Evolutionary conservation across 1,140 invertebrate genomes (phyloP).

Genomic region (Antheraea mylitta): DNA sequence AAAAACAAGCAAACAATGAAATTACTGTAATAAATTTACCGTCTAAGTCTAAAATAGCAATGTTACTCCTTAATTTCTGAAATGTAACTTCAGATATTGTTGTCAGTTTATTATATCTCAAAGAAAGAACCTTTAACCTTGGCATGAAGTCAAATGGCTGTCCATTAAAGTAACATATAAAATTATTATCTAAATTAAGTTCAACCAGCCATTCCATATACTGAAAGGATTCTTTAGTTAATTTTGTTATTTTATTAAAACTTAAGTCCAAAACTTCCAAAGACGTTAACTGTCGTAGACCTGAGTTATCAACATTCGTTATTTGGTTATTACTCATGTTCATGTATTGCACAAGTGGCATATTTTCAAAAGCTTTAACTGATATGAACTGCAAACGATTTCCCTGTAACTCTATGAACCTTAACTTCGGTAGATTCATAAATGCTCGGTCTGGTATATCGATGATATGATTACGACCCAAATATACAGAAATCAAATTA

Average conservation of each 20-base stretch:
- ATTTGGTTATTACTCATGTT: constrained; percentile 91
- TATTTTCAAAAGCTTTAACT: constrained; percentile 87
- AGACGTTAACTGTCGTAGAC: constrained; percentile 84
- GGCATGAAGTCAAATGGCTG: constrained; percentile 90
- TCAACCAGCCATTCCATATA: constrained; percentile 92
- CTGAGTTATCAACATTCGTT: constrained; percentile 84
- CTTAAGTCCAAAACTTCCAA: constrained; percentile 90
- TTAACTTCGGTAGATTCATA: constrained; percentile 86
- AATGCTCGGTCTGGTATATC: constrained; percentile 87
- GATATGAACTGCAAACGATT: constrained; percentile 87
- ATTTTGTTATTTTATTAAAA: constrained; percentile 85
- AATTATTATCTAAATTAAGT: constrained; percentile 88
- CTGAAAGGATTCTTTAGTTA: constrained; percentile 82
- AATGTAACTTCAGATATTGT: constrained; percentile 87
- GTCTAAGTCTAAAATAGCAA: constrained; percentile 91
- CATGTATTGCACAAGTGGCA: constrained; percentile 88
- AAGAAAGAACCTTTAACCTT: constrained; percentile 87
- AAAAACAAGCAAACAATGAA: constrained; percentile 10
- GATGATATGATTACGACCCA: constrained; percentile 87
- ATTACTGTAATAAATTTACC: constrained; percentile 78
- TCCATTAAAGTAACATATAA: constrained; percentile 85
- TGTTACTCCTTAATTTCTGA: constrained; percentile 86
- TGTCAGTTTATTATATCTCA: constrained; percentile 88
- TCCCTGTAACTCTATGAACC: constrained; percentile 89
- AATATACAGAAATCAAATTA: constrained; percentile 86